phyloP scores from a whole-genome alignment of 2,888 invertebrate species.

The Cinara cedri region DNA sequence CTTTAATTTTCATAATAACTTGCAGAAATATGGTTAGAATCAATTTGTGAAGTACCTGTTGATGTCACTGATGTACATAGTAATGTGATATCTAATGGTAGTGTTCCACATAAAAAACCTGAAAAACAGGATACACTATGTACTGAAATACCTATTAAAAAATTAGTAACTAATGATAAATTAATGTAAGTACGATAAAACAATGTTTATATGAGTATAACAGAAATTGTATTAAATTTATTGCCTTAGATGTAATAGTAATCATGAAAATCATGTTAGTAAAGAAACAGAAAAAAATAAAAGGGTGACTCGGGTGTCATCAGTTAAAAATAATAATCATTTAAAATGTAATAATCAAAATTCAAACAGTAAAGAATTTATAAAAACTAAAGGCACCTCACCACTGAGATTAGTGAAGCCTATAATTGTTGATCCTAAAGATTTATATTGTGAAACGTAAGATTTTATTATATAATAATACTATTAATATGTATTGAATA shows the following conservation, averaged over 20 bases:
- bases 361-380: slow-evolving; percentile 33
- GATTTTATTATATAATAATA: slow-evolving; percentile 1
- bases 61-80: slow-evolving; percentile 39
- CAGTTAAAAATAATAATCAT: slow-evolving; percentile 52
- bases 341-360: slow-evolving; percentile 52
- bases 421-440: slow-evolving; percentile 50
- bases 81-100: slow-evolving; percentile 52
- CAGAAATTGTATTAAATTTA: neutral
- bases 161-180: slow-evolving; percentile 53
- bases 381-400: slow-evolving; percentile 40
- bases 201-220: neutral
- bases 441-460: slow-evolving; percentile 54
- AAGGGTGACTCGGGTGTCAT: slow-evolving; percentile 36
- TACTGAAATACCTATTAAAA: slow-evolving; percentile 50
- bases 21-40: slow-evolving; percentile 53
- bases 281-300: slow-evolving; percentile 53
- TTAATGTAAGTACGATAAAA: slow-evolving; percentile 36
- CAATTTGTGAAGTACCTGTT: slow-evolving; percentile 44
- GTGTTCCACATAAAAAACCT: slow-evolving; percentile 43
- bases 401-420: slow-evolving; percentile 45
- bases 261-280: slow-evolving; percentile 52
- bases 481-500: neutral
- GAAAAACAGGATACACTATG: slow-evolving; percentile 45
- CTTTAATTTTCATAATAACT: neutral
- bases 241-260: slow-evolving; percentile 33